phyloP scores from a whole-genome alignment of 2,113 vertebrate species.

The Felis catus region DNA sequence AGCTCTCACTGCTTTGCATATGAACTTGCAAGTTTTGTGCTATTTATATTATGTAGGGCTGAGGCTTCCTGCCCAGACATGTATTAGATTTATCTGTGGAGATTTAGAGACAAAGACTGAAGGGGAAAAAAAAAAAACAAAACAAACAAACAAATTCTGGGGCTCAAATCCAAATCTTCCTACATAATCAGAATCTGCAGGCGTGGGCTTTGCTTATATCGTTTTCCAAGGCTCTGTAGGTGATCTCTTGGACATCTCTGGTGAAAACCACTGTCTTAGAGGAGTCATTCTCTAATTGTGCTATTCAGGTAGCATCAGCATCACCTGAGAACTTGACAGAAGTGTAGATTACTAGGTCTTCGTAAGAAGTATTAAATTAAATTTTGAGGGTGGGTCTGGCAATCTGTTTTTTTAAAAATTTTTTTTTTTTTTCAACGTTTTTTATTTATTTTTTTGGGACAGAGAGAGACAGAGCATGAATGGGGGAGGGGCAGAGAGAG shows the following conservation, averaged over 20 bases:
- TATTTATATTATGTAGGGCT: background rate
- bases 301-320: background rate
- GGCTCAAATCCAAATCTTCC: background rate
- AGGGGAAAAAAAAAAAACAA: background rate
- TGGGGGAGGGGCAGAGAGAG: too few species aligned
- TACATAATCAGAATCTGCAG: background rate
- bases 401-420: background rate
- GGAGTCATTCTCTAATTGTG: background rate
- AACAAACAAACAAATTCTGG: background rate
- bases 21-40: background rate
- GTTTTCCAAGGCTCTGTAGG: background rate
- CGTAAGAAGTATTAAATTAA: background rate
- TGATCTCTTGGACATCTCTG: background rate
- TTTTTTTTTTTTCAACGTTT: too few species aligned
- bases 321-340: background rate
- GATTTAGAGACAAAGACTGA: background rate
- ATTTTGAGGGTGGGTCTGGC: too few species aligned
- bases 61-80: background rate
- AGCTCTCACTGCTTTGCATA: background rate
- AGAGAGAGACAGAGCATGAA: too few species aligned
- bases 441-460: too few species aligned
- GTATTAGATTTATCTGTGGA: background rate
- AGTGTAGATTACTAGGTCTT: background rate
- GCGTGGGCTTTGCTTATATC: too few species aligned
- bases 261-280: background rate